Evolutionary conservation across 2,113 vertebrate species (phyloP), one percentile per base, ranked within the genome.

Genomic region (Mastomys coucha): DNA sequence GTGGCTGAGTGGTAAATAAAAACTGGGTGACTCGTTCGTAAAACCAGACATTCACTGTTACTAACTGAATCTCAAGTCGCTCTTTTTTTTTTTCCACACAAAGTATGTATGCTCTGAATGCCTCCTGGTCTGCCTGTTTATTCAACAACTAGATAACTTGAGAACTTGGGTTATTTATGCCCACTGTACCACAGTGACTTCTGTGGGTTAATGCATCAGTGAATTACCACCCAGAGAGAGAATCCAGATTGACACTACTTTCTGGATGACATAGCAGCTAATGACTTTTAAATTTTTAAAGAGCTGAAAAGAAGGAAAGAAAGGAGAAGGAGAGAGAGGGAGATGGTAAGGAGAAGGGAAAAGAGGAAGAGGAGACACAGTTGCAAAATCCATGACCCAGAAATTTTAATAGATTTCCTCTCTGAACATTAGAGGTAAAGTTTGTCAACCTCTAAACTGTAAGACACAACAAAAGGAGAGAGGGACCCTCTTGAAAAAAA

Each of bases 371-470:
- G 33, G 28, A 70, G 5, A 13, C 19, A 76, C 3, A 75, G 6
- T 67, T 78, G 75, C 42, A 93, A 60, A 87, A 65, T 77, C 28
- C 22, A 28, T 89, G 51, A 73, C 39, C 24, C 69, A 94, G n/a
- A 92, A 92, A 92, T 31, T 26, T 60, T 85, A 88, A 92, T 86
- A 65, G 67, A 91, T 89, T 91, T 93, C 94, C 67, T 91, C 60
- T 77, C 53, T 87, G 53, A 10, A 5, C 45, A 82, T 95, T 84
- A 80, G 6, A 51, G 53, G 33, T 39, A 84, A 76, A 11, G 39
- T 91, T 39, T 82, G 42, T 19, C 22, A 85, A 51, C n/a, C 31
- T 36, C 42, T 91, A 73, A 63, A 70, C 24, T 65, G 19, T 1
- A 81, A 77, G 45, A 70, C 67, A 93, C 24, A 94, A 80, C 20